These are phyloP conservation scores for Drosophila parvula DNA, from an alignment of 1,140 invertebrate genomes.

Conservation along the genomic window DNA sequence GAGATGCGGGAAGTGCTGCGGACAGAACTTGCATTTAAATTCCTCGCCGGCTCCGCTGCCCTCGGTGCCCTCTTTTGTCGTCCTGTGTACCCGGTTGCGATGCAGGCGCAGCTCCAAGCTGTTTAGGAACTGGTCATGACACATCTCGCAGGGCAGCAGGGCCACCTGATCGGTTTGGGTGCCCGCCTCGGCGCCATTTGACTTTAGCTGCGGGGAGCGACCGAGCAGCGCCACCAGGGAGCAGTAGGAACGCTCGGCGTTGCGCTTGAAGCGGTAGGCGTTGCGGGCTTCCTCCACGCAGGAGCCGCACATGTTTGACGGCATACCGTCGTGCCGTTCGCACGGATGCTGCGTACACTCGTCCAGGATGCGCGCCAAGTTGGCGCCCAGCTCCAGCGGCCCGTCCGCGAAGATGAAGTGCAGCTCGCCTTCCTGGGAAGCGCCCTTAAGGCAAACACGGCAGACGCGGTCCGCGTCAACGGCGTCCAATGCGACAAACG, in stretches of 20 bases:
- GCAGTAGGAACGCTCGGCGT: conserved; percentile 71
- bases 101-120: conserved; percentile 65
- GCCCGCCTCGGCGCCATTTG: conserved; percentile 46
- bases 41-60: conserved; percentile 21
- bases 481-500: conserved; percentile 9
- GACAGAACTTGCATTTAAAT: conserved; percentile 68
- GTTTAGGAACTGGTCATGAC: conserved; percentile 68
- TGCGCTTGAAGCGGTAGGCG: conserved; percentile 73
- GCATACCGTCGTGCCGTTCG: conserved; percentile 63
- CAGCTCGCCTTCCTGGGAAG: conserved; percentile 45
- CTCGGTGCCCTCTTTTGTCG: conserved; percentile 7
- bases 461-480: conserved; percentile 68
- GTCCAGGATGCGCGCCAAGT: conserved; percentile 68
- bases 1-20: conserved; percentile 56
- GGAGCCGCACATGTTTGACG: conserved; percentile 64
- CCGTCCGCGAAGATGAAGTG: conserved; percentile 75
- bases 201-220: conserved; percentile 27
- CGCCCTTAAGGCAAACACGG: conserved; percentile 70
- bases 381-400: conserved; percentile 60
- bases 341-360: conserved; percentile 75
- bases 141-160: conserved; percentile 71
- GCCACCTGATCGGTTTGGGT: conserved; percentile 73
- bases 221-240: conserved; percentile 58
- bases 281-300: conserved; percentile 65
- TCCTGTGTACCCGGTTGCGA: conserved; percentile 51